Conservation (phyloP, 1,140 invertebrate species). For the Saccostrea glomerata region DNA sequence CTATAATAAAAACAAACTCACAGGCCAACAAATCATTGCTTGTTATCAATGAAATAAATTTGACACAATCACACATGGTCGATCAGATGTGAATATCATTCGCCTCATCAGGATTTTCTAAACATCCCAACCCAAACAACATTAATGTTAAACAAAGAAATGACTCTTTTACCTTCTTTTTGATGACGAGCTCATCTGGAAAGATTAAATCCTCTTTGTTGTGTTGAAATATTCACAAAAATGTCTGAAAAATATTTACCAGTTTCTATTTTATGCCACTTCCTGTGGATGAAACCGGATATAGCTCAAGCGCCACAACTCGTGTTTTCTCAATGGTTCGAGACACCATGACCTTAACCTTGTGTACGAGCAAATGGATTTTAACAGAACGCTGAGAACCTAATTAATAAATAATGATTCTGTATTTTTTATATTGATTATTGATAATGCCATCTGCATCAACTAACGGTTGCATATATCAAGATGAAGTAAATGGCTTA, state of each 20-base stretch:
- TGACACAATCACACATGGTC: neutral
- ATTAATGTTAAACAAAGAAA: neutral
- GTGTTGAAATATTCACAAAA: neutral
- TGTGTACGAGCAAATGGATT: neutral
- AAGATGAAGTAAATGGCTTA: no score
- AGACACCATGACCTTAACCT: neutral
- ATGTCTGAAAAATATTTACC: constrained; percentile 25
- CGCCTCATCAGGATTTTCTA: neutral
- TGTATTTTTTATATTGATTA: no score
- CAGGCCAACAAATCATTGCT: neutral
- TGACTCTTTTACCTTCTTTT: neutral
- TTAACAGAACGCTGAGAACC: no score
- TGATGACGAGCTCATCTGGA: neutral
- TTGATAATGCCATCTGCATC: no score
- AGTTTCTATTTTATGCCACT: constrained; percentile 1
- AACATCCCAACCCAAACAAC: neutral
- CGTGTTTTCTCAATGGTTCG: neutral
- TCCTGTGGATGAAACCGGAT: constrained; percentile 29
- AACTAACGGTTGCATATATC: no score
- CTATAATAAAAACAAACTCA: neutral
- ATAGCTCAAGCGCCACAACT: constrained; percentile 16
- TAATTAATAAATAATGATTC: no score
- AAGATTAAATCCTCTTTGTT: neutral
- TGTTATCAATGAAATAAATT: neutral
- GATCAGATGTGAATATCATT: neutral